phyloP scores from a whole-genome alignment of 1,140 invertebrate species.

The Papilio xuthus region DNA sequence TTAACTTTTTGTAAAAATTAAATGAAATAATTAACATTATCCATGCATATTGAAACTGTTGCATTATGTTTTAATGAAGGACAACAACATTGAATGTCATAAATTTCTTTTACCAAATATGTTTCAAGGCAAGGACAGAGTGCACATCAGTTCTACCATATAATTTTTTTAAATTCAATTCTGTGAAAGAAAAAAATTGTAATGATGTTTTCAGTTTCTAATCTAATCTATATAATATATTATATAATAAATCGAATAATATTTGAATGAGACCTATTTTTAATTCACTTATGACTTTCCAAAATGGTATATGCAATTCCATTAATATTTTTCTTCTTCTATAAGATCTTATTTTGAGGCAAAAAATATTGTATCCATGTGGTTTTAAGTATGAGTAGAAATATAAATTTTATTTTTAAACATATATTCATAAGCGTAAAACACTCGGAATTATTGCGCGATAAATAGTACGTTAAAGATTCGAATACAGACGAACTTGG shows the following conservation, averaged over 20 bases:
- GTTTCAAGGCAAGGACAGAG: background rate
- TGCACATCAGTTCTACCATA: background rate
- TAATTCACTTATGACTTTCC: too few relatives aligned
- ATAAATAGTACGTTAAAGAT: background rate
- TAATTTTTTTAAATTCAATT: too few relatives aligned
- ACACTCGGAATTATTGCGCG: background rate
- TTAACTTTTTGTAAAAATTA: background rate
- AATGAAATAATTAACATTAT: background rate
- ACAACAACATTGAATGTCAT: background rate
- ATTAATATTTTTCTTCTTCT: too few relatives aligned
- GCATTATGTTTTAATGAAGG: constrained; percentile 1
- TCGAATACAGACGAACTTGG: background rate
- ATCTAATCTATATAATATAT: too few relatives aligned
- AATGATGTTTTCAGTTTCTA: too few relatives aligned
- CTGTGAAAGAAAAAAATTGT: too few relatives aligned
- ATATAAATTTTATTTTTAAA: background rate
- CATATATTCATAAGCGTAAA: background rate
- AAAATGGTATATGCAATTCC: too few relatives aligned
- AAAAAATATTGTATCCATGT: background rate
- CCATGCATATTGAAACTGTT: constrained; percentile 7
- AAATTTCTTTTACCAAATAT: background rate
- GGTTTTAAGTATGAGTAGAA: background rate
- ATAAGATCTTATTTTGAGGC: too few relatives aligned
- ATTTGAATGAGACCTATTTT: too few relatives aligned
- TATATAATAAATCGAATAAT: too few relatives aligned